Base-by-base conservation (phyloP, 2,797 vertebrate genomes). In the Malurus splendens region DNA sequence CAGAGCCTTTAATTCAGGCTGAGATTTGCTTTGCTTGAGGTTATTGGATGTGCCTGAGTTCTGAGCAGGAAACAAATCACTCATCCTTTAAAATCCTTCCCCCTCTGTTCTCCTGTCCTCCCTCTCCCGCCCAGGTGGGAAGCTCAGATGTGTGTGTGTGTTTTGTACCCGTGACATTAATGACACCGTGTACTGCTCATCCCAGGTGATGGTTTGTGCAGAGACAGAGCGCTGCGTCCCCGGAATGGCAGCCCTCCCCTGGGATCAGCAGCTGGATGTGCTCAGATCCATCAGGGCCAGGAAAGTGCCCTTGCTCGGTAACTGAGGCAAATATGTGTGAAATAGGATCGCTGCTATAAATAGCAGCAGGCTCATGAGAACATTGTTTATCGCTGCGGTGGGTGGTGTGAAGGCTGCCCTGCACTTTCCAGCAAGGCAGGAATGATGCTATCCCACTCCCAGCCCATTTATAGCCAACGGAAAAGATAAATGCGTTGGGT, bases 321-420 rank as follows among this genome's bases (percentile, higher is more conserved):
- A 93, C 82, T 16, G 87, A 94, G 91, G 93, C 93, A 94, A 91
- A 93, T 85, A 68, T 64, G 92, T 92, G 91, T 95, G 95, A 92
- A 94, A 93, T 51, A 82, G 89, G 91, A 92, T 90, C 45, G 64
- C 90, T 83, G 81, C 90, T 91, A 95, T 94, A 94, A 95, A 95
- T 94, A 95, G 95, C 68, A 66, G 50, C 5, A 2, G 84, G 89
- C 90, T 92, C 84, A 72, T 94, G 92, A 93, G 94, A 92, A 94
- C 67, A 42, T 60, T 87, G 90, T 93, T 94, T 93, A 80, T 86
- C 55, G 30, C 77, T 54, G 86, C 10, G 32, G 90, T 87, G 83
- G 90, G 75, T 44, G 92, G 60, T 18, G 51, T 68, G 82, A 79
- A 86, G 86, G 90, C 90, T 94, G 89, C 89, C 94, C 89, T 92